Evolutionary conservation across 2,113 vertebrate species (phyloP).

Genomic region (Mastomys coucha): DNA sequence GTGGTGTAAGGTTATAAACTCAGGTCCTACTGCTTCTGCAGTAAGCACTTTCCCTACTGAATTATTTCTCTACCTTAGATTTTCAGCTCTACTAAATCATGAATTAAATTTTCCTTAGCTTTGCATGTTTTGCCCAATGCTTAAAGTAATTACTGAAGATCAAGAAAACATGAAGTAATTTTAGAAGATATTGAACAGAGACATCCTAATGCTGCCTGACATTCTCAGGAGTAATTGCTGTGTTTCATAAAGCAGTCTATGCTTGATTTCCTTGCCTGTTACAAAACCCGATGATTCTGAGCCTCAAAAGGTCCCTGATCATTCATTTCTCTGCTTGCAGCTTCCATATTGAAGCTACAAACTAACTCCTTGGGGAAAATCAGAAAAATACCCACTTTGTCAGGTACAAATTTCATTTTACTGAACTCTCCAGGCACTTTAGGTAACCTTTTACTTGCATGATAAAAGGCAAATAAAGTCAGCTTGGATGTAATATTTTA

Average conservation of each 20-base stretch:
- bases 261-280: neutral
- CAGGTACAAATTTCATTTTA: neutral
- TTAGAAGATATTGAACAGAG: constrained; percentile 1
- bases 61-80: neutral
- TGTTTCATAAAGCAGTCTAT: neutral
- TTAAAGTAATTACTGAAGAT: constrained; percentile 29
- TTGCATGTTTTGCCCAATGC: neutral
- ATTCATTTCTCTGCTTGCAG: neutral
- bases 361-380: neutral
- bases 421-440: neutral
- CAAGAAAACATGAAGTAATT: neutral
- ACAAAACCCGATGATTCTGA: neutral
- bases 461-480: constrained; percentile 3
- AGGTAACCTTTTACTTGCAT: neutral
- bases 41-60: too few relatives aligned
- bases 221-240: neutral
- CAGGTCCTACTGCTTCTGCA: too few relatives aligned
- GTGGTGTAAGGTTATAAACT: neutral
- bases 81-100: neutral
- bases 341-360: neutral
- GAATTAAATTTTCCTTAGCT: neutral
- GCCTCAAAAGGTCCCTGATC: neutral
- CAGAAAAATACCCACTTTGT: neutral
- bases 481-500: neutral
- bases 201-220: neutral